These are phyloP conservation scores for Cryptoprocta ferox DNA, from an alignment of 2,797 vertebrate species.

Conservation along the genomic window DNA sequence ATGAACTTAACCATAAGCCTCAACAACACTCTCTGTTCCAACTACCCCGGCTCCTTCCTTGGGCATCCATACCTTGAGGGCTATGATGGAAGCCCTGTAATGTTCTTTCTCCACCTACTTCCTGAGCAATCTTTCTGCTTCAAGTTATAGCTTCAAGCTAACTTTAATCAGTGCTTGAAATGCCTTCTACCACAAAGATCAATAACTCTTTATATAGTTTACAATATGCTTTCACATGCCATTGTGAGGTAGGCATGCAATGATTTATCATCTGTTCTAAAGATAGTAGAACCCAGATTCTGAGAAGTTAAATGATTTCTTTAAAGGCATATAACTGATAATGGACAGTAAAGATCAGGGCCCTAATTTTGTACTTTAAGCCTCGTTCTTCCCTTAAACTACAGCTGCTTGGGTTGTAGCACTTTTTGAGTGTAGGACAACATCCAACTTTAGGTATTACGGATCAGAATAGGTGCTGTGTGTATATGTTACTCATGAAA, in stretches of 20 bases:
- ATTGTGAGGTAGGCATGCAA: neutral
- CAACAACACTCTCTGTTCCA: neutral
- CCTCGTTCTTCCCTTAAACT: neutral
- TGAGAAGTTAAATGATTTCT: neutral
- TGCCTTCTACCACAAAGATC: neutral
- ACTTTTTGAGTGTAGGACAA: neutral
- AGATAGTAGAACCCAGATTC: neutral
- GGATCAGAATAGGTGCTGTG: neutral
- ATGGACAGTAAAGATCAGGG: neutral
- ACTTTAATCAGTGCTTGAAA: neutral
- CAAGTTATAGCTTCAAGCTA: neutral
- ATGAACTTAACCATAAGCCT: neutral
- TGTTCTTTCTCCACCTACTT: neutral
- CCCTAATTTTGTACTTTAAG: neutral
- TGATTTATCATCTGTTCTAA: neutral
- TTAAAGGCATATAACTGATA: neutral
- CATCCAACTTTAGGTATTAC: neutral
- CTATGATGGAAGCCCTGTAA: fast-evolving
- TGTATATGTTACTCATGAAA: neutral
- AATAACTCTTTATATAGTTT: neutral
- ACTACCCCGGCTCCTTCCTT: too few relatives aligned
- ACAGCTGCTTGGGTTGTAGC: too few relatives aligned
- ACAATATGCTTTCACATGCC: neutral
- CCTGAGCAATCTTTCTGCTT: neutral
- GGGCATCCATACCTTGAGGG: neutral